Base-by-base conservation (phyloP, 2,888 invertebrate genomes). In the Embidobia sp. region DNA sequence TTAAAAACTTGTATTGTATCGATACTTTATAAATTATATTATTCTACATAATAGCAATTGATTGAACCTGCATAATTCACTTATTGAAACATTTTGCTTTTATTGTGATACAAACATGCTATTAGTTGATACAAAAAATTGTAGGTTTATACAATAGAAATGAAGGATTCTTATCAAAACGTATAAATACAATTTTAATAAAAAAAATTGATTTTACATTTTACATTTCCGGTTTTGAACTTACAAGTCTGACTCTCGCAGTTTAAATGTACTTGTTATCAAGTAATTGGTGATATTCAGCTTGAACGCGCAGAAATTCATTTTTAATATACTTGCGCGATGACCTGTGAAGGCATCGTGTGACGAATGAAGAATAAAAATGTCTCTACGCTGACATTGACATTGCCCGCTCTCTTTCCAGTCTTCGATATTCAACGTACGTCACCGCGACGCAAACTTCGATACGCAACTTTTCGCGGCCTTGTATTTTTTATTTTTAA, bases 371-470 rank as follows among this genome's bases (percentile, higher is more conserved):
- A 35, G 63, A 66, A 53, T 63, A 72, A 63, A 72, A 78, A 73
- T 77, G 66, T 46, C 74, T 75, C 46, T 46, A 27, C 11, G 29
- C 57, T 59, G 78, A 74, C 78, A 74, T 74, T 69, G 78, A 78
- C 78, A 76, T 76, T 76, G 69, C 64, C 27, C 66, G 31, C 44
- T 53, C 61, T 61, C 55, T 63, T 67, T 64, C 44, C 49, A 69
- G 44, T 57, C 57, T 63, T 67, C 46, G 49, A 69, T 75, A 61
- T 61, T 67, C 33, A 7, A 57, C 44, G 44, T 37, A 57, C 73
- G 64, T 73, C 55, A 57, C 42, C 27, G 18, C 46, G 46, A n/a
- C 13, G 29, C 29, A 16, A 22, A 13, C 53, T 35, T 33, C 29
- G n/a, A 5, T 10, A 35, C 48, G 35, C 18, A 64, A 18, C 49